A percentile compares a stretch with the other conserved stretches of the same genome.
phyloP scores from a whole-genome alignment of 2,113 vertebrate genomes.

The Piliocolobus tephrosceles region DNA sequence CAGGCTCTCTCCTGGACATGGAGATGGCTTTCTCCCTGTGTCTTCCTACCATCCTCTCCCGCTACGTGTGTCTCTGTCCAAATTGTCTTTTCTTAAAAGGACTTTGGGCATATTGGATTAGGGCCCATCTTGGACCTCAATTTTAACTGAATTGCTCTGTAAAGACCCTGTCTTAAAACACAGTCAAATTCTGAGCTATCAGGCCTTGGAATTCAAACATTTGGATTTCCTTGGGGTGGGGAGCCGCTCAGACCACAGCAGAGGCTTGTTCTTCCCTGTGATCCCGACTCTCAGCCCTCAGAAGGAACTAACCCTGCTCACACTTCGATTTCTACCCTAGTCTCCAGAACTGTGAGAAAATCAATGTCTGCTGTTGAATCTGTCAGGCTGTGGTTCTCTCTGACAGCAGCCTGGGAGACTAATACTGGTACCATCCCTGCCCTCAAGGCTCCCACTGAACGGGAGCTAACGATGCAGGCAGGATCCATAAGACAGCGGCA shows the following conservation, averaged over 20 bases:
- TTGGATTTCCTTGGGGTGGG: accelerated
- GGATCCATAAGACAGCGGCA: no score
- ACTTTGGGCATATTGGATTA: neutral
- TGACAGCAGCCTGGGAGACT: no score
- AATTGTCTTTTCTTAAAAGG: neutral
- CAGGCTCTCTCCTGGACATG: neutral
- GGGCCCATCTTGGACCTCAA: neutral
- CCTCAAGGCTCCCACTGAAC: no score
- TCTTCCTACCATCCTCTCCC: neutral
- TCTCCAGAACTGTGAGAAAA: no score
- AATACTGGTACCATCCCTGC: no score
- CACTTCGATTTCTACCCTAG: no score
- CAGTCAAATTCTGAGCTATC: accelerated
- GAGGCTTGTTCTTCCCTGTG: neutral
- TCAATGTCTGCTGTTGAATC: no score
- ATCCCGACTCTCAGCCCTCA: neutral
- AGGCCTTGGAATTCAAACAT: neutral
- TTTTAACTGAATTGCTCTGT: neutral
- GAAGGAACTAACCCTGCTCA: no score
- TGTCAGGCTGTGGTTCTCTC: no score
- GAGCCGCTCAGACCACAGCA: neutral
- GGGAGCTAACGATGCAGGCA: no score
- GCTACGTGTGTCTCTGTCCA: neutral
- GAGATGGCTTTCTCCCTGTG: accelerated
- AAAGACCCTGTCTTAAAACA: neutral